Base-by-base conservation (phyloP, 2,113 vertebrate genomes). In the Poeciliopsis turrubarensis region DNA sequence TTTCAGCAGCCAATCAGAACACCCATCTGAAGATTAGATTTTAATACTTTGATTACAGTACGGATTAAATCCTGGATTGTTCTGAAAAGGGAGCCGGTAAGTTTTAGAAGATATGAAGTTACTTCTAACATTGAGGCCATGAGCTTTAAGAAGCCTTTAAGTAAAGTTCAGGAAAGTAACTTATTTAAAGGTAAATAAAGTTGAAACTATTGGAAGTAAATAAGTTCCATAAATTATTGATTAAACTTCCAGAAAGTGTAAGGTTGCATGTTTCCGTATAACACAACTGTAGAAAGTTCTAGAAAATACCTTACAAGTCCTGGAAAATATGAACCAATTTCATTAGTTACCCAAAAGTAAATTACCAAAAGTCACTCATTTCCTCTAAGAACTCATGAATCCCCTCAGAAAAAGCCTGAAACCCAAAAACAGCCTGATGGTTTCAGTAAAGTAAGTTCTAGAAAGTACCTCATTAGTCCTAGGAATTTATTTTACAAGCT, bases 1-100 rank as follows among this genome's bases (percentile, higher is more conserved):
- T 70, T 39, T 37, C 19, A 37, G n/a, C 5, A 60, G 39, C 9
- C 62, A 27, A 51, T 71, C 3, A 26, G 76, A 88, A 32, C 67
- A 14, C 10, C 67, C 26, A 60, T 32, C 60, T 73, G 15, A 31
- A 60, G 29, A 61, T 61, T 29, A 30, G 19, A 3, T 62, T 80
- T 76, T 73, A 44, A 12, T 64, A 11, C 11, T 44, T 27, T 29
- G 5, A 2, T 63, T 39, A 31, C n/a, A n/a, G 25, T 57, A 3
- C 22, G 2, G 8, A 25, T n/a, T n/a, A 10, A 22, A 10, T 57
- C 51, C 51, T 57, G 51, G 51, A 25, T 9, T 10, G 22, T 57
- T n/a, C 25, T 57, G 25, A 57, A n/a, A 57, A 11, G 5, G 17
- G 15, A 17, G 51, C 22, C 5, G 5, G 5, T 11, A 57, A 7